A percentile compares a stretch with the other conserved stretches of the same genome.
Evolutionary conservation across 2,797 vertebrate species (phyloP).

Genomic region (Sebastiscus tertius): DNA sequence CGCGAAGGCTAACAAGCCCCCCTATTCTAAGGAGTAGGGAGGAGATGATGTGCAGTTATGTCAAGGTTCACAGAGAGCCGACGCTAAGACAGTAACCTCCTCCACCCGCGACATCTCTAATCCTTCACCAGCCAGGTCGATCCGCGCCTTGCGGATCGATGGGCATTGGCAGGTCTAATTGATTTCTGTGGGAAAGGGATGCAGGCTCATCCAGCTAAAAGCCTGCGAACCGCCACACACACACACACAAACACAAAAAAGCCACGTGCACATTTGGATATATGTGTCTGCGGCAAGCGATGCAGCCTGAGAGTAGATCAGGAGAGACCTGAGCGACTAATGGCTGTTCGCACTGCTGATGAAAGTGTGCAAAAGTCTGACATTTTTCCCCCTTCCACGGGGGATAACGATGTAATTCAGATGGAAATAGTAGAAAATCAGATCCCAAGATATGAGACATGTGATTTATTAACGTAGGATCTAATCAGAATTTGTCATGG

Average conservation of each 20-base stretch:
- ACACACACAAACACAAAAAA: not conserved
- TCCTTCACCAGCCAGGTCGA: conserved; percentile 63
- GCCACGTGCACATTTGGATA: not conserved
- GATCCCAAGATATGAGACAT: conserved; percentile 18
- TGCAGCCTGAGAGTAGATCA: conserved; percentile 8
- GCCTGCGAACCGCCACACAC: conserved; percentile 12
- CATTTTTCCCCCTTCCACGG: conserved; percentile 28
- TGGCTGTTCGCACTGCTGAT: conserved; percentile 8
- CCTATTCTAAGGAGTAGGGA: conserved; percentile 48
- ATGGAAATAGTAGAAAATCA: conserved; percentile 26
- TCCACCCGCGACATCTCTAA: conserved; percentile 60
- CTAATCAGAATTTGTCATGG: conserved; percentile 31
- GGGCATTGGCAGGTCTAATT: conserved; percentile 79
- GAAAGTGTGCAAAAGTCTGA: conserved; percentile 24
- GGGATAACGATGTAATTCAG: conserved; percentile 33
- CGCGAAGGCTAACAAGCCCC: conserved; percentile 46
- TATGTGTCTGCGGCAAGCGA: not conserved
- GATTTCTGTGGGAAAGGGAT: conserved; percentile 81
- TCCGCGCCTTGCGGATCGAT: conserved; percentile 69
- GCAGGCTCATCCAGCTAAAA: conserved; percentile 68
- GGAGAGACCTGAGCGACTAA: conserved; percentile 10
- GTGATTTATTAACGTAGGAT: conserved; percentile 32
- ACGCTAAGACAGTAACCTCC: conserved; percentile 44
- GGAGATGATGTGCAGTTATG: conserved; percentile 53
- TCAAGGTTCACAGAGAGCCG: conserved; percentile 63